These are phyloP conservation scores for Acleris cristana DNA, from an alignment of 2,888 invertebrate species.

Conservation along the genomic window DNA sequence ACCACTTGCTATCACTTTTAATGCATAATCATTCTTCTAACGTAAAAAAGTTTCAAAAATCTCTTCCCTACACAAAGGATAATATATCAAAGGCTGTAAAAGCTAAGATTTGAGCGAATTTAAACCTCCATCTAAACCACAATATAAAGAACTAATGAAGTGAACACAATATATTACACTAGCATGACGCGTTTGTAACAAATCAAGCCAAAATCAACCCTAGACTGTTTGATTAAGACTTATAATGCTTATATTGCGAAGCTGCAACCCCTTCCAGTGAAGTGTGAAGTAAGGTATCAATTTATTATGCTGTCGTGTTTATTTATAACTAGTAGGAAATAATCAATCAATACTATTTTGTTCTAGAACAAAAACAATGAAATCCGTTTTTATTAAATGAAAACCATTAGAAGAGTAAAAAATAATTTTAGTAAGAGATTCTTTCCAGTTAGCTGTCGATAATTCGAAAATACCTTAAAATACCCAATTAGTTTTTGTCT, in stretches of 20 bases:
- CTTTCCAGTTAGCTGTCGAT: too few relatives aligned
- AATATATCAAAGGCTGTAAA: neutral
- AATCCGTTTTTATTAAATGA: neutral
- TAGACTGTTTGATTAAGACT: neutral
- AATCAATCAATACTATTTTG: slow-evolving; percentile 44
- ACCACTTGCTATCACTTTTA: too few relatives aligned
- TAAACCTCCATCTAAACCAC: slow-evolving; percentile 28
- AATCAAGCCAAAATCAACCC: neutral
- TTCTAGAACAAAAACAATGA: neutral
- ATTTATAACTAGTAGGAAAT: slow-evolving; percentile 44
- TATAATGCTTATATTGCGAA: neutral
- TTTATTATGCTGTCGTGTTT: slow-evolving; percentile 42
- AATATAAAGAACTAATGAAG: slow-evolving; percentile 45
- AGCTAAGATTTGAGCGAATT: slow-evolving; percentile 5
- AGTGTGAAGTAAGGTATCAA: slow-evolving; percentile 61
- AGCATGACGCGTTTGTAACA: slow-evolving; percentile 43
- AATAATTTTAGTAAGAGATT: too few relatives aligned
- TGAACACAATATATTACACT: slow-evolving; percentile 46
- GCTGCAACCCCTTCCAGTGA: slow-evolving; percentile 52
- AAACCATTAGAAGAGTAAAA: neutral
- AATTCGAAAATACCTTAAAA: neutral
- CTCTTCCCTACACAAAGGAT: neutral
- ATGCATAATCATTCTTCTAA: too few relatives aligned
- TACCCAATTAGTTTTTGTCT: too few relatives aligned
- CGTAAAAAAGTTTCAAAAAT: too few relatives aligned